A percentile compares a stretch with the other conserved stretches of the same genome.
phyloP scores from a whole-genome alignment of 2,888 invertebrate species.

The Dicyrtomina minuta region DNA sequence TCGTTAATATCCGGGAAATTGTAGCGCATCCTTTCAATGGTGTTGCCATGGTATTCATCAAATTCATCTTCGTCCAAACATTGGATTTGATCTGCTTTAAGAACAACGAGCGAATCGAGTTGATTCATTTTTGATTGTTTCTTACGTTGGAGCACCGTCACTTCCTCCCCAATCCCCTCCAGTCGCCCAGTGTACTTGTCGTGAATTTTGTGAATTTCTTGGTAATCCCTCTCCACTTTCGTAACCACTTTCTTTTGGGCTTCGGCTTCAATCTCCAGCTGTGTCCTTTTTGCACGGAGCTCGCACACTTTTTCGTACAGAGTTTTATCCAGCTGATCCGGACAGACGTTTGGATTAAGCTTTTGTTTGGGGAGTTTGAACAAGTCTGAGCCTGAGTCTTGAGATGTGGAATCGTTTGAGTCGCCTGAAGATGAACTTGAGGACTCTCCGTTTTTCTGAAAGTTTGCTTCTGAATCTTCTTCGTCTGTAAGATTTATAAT shows the following conservation, averaged over 20 bases:
- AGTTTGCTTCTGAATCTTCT: conserved; percentile 12
- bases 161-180: conserved; percentile 46
- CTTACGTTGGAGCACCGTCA: conserved; percentile 61
- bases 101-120: conserved; percentile 68
- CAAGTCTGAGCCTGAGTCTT: conserved; percentile 46
- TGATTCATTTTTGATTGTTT: conserved; percentile 78
- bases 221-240: conserved; percentile 37
- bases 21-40: conserved; percentile 39
- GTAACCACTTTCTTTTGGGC: conserved; percentile 43
- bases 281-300: conserved; percentile 39
- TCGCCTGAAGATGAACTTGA: conserved; percentile 36
- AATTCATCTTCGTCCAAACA: conserved; percentile 51
- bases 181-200: conserved; percentile 42
- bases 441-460: conserved; percentile 4
- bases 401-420: conserved; percentile 41
- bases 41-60: conserved; percentile 33
- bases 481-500: conserved; percentile 23
- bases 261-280: conserved; percentile 43
- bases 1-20: conserved; percentile 46
- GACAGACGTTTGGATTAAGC: conserved; percentile 47
- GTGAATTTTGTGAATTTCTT: conserved; percentile 40
- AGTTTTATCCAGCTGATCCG: conserved; percentile 42
- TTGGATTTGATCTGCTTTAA: conserved; percentile 71
- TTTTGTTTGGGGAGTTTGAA: conserved; percentile 45
- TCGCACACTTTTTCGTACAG: conserved; percentile 47